Conservation (phyloP, 2,113 vertebrate genomes). For the Odobenus rosmarus region DNA sequence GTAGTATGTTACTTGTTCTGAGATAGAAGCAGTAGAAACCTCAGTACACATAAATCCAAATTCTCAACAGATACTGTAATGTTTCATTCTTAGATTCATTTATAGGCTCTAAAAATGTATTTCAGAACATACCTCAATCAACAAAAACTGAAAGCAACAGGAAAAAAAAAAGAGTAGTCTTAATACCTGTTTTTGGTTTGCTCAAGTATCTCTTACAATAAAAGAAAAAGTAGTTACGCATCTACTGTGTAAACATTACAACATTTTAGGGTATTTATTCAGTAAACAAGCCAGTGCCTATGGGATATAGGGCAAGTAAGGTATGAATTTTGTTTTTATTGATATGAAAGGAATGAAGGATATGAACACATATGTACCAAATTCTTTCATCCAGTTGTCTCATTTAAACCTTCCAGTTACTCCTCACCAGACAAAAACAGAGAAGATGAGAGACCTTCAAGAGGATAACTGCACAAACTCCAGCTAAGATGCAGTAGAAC, state of each 20-base stretch:
- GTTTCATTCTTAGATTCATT: neutral
- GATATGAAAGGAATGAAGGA: neutral
- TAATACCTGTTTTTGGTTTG: conserved; percentile 26
- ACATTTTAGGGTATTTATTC: neutral
- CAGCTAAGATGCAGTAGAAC: neutral
- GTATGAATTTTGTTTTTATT: neutral
- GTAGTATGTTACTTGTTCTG: neutral
- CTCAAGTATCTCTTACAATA: neutral
- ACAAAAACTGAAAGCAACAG: conserved; percentile 27
- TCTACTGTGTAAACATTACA: neutral
- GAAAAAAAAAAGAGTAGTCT: neutral
- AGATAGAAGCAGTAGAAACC: neutral
- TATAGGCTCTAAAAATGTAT: neutral
- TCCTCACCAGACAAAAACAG: neutral
- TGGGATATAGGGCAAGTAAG: neutral
- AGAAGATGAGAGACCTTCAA: neutral
- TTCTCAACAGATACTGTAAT: neutral
- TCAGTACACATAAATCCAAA: neutral
- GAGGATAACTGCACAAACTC: neutral
- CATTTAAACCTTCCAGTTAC: neutral
- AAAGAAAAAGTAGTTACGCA: neutral
- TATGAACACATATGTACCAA: neutral
- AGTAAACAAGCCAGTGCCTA: neutral
- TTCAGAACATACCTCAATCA: neutral
- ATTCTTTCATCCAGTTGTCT: neutral